Percentiles rank a stretch among this genome's conserved stretches.
These are phyloP conservation scores for Pelecanoides urinatrix DNA, from an alignment of 2,113 vertebrate species.

Conservation along the genomic window DNA sequence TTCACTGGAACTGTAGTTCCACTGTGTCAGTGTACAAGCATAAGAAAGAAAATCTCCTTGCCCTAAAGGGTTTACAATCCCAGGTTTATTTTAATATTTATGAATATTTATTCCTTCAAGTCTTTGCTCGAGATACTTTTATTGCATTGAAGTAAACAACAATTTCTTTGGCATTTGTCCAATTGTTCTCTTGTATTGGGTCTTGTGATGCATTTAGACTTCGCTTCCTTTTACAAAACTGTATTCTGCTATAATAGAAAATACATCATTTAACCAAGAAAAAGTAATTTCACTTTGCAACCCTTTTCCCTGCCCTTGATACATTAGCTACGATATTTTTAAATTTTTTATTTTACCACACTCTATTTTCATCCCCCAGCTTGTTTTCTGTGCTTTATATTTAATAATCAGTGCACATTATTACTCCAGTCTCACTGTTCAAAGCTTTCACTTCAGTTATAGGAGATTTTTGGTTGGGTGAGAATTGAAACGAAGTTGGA, in stretches of 20 bases:
- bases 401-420: neutral
- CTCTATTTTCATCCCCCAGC: constrained; percentile 2
- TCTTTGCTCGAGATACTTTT: constrained; percentile 28
- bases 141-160: constrained; percentile 41
- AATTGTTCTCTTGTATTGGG: neutral
- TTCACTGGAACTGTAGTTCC: neutral
- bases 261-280: constrained; percentile 34
- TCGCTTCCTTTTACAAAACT: neutral
- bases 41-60: constrained; percentile 19
- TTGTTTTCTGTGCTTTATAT: constrained; percentile 2
- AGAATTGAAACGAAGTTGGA: neutral
- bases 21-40: neutral
- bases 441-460: neutral
- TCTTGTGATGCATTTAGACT: constrained; percentile 17
- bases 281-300: constrained; percentile 23
- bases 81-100: constrained; percentile 37
- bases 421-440: neutral
- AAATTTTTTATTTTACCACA: constrained; percentile 2
- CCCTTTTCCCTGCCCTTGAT: neutral
- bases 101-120: constrained; percentile 60
- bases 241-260: neutral
- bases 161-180: constrained; percentile 39
- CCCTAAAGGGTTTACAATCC: constrained; percentile 14
- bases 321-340: neutral
- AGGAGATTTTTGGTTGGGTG: neutral